Percentiles rank a stretch among this genome's conserved stretches.
Conservation (phyloP, 2,113 vertebrate species). For the Calonectris borealis region DNA sequence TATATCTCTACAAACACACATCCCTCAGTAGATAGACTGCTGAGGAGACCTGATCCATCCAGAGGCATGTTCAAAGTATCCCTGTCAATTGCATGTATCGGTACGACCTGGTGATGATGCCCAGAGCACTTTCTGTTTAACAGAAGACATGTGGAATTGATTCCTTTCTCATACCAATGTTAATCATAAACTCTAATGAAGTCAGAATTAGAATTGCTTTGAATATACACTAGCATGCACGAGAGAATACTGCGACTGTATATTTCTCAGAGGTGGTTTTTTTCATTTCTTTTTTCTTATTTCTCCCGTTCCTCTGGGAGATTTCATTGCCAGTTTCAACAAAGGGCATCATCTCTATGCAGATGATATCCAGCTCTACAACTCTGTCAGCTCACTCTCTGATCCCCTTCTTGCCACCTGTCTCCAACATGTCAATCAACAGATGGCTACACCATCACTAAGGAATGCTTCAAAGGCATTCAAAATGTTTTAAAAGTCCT, state of each 20-base stretch:
- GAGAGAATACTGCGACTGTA: background rate
- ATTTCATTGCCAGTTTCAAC: conserved; percentile 42
- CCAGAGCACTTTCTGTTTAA: background rate
- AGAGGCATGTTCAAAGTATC: background rate
- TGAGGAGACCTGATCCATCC: background rate
- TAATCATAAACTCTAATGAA: background rate
- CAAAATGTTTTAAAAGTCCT: conserved; percentile 59
- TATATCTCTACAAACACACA: background rate
- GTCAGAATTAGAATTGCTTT: background rate
- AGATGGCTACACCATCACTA: conserved; percentile 56
- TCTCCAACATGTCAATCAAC: conserved; percentile 60
- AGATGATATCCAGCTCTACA: conserved; percentile 56
- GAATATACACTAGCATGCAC: background rate
- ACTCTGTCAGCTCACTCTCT: conserved; percentile 45
- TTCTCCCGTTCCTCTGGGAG: background rate
- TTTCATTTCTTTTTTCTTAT: background rate
- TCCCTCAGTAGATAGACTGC: background rate
- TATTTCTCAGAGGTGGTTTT: background rate
- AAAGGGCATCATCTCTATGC: conserved; percentile 32
- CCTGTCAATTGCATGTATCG: background rate
- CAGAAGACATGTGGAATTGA: background rate
- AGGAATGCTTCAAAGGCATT: conserved; percentile 66
- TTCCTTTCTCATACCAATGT: background rate
- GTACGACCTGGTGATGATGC: background rate
- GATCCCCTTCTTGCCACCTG: conserved; percentile 63